Evolutionary conservation across 2,888 invertebrate genomes (phyloP).

Genomic region (Leptinotarsa haldemani): DNA sequence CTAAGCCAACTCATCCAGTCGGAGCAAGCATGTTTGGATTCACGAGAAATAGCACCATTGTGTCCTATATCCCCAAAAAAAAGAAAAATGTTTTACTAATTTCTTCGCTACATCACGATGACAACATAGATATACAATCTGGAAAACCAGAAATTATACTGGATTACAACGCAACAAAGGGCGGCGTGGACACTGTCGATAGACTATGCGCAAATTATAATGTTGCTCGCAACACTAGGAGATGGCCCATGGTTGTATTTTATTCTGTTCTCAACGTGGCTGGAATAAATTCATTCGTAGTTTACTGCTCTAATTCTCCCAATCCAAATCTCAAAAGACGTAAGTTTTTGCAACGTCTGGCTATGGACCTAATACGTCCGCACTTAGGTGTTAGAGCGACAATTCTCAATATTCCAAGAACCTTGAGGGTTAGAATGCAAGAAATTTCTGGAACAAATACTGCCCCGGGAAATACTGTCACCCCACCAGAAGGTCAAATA

Average conservation of each 20-base stretch:
- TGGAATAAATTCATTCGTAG: constrained; percentile 26
- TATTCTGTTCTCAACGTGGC: constrained; percentile 31
- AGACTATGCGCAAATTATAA: constrained; percentile 26
- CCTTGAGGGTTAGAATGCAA: constrained; percentile 28
- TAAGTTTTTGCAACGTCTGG: constrained; percentile 30
- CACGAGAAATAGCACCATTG: constrained; percentile 21
- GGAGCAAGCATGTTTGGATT: constrained; percentile 36
- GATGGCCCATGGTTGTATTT: constrained; percentile 36
- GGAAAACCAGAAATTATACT: constrained; percentile 15
- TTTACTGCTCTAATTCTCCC: constrained; percentile 27
- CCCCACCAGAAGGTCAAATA: constrained; percentile 27
- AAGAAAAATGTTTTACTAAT: constrained; percentile 30
- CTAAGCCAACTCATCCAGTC: constrained; percentile 22
- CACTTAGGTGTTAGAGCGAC: constrained; percentile 29
- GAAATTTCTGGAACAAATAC: constrained; percentile 28
- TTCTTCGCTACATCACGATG: constrained; percentile 36
- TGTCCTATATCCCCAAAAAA: constrained; percentile 36
- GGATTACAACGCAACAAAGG: constrained; percentile 19
- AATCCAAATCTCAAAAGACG: constrained; percentile 28
- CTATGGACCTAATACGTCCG: constrained; percentile 29
- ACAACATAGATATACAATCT: constrained; percentile 23
- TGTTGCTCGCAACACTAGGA: constrained; percentile 26
- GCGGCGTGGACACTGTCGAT: constrained; percentile 18
- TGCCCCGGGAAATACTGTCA: constrained; percentile 17
- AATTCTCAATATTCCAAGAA: constrained; percentile 26